Evolutionary conservation across 2,797 vertebrate species (phyloP).

Genomic region (Tragelaphus oryx): DNA sequence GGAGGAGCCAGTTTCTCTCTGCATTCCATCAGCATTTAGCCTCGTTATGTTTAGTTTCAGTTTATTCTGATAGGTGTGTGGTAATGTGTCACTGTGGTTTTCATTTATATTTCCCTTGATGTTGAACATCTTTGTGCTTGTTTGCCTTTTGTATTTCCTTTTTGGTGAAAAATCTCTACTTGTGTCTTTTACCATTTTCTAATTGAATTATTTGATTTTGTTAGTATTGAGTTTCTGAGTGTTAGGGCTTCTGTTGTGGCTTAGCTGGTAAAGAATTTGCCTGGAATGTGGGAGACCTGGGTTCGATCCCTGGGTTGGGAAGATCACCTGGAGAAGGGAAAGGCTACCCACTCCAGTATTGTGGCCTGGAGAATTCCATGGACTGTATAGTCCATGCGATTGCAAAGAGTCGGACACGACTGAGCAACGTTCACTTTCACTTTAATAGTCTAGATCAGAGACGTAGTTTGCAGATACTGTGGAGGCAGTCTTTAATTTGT

Average conservation of each 20-base stretch:
- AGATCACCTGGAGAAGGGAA: neutral
- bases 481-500: neutral
- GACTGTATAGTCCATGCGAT: neutral
- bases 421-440: neutral
- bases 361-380: neutral
- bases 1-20: neutral
- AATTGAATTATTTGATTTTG: neutral
- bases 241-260: neutral
- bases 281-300: neutral
- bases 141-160: neutral
- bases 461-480: neutral
- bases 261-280: neutral
- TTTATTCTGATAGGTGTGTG: neutral
- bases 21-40: neutral
- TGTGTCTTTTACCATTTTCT: conserved; percentile 22
- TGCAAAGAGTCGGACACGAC: neutral
- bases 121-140: neutral
- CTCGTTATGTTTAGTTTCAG: neutral
- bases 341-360: neutral
- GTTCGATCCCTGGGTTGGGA: neutral
- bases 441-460: neutral
- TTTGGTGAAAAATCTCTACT: neutral
- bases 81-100: neutral
- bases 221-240: neutral
- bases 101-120: neutral